Evolutionary conservation across 2,888 invertebrate species (phyloP).

Genomic region (Acleris sparsana): DNA sequence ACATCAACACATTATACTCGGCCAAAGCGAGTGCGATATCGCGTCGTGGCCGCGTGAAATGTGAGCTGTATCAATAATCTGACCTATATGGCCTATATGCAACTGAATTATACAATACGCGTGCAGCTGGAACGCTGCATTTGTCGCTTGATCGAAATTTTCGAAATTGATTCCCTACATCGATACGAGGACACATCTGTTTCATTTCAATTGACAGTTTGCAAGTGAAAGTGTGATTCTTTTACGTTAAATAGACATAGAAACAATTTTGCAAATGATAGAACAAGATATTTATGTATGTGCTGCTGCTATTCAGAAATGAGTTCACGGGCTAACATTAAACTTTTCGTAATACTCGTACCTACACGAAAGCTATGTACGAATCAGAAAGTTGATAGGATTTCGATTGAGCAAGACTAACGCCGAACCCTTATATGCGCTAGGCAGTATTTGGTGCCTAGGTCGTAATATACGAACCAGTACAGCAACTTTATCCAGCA

Average conservation of each 20-base stretch:
- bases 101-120: slow-evolving; percentile 15
- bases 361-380: neutral
- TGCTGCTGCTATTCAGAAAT: too few relatives aligned
- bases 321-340: too few relatives aligned
- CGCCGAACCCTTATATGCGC: slow-evolving; percentile 2
- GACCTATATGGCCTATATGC: slow-evolving; percentile 10
- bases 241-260: too few relatives aligned
- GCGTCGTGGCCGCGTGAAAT: slow-evolving; percentile 17
- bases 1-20: slow-evolving; percentile 49
- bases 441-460: slow-evolving; percentile 1
- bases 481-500: slow-evolving; percentile 8
- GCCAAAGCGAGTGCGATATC: slow-evolving; percentile 42
- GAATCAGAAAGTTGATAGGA: neutral
- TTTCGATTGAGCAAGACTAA: slow-evolving; percentile 1
- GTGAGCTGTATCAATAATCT: slow-evolving; percentile 20
- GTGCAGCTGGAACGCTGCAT: slow-evolving; percentile 3
- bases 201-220: neutral
- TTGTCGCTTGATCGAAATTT: slow-evolving; percentile 15
- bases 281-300: too few relatives aligned
- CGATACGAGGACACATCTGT: neutral
- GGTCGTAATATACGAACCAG: slow-evolving; percentile 3
- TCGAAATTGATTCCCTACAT: slow-evolving; percentile 4
- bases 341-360: too few relatives aligned
- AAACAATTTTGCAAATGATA: too few relatives aligned
- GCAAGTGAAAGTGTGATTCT: neutral